A percentile compares a stretch with the other conserved stretches of the same genome.
These are phyloP conservation scores for Rhyacichthys aspro DNA, from an alignment of 2,797 vertebrate species.

Conservation along the genomic window DNA sequence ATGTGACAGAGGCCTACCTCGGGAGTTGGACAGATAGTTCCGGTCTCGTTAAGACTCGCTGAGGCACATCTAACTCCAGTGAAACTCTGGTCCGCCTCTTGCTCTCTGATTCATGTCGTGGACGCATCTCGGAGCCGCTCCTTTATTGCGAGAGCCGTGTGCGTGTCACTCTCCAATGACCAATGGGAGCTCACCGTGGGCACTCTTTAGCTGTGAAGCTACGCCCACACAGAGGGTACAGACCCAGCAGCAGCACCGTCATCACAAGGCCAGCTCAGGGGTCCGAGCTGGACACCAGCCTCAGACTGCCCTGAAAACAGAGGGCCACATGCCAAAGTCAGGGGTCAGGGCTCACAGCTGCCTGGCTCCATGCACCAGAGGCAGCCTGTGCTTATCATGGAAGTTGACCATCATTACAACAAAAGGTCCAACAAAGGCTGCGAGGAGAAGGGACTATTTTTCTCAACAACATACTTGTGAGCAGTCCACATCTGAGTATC, in stretches of 20 bases:
- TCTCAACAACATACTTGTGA: too few relatives aligned
- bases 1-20: conserved; percentile 54
- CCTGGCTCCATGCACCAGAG: too few relatives aligned
- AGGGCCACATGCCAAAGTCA: too few relatives aligned
- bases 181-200: conserved; percentile 71
- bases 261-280: not conserved
- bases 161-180: conserved; percentile 64
- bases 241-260: conserved; percentile 26
- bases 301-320: too few relatives aligned
- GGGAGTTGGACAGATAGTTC: conserved; percentile 54
- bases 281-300: not conserved
- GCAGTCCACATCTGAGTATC: too few relatives aligned
- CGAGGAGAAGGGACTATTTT: too few relatives aligned
- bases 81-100: conserved; percentile 33
- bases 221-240: conserved; percentile 61
- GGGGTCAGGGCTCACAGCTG: not conserved
- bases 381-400: too few relatives aligned
- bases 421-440: too few relatives aligned
- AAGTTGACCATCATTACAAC: too few relatives aligned
- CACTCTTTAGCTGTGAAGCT: conserved; percentile 48
- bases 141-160: conserved; percentile 61
- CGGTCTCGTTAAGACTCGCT: conserved; percentile 51
- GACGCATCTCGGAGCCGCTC: conserved; percentile 33
- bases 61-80: conserved; percentile 36
- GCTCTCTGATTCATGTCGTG: conserved; percentile 29